Conservation (phyloP, 2,797 vertebrate genomes). For the Pipistrellus pipistrellus region DNA sequence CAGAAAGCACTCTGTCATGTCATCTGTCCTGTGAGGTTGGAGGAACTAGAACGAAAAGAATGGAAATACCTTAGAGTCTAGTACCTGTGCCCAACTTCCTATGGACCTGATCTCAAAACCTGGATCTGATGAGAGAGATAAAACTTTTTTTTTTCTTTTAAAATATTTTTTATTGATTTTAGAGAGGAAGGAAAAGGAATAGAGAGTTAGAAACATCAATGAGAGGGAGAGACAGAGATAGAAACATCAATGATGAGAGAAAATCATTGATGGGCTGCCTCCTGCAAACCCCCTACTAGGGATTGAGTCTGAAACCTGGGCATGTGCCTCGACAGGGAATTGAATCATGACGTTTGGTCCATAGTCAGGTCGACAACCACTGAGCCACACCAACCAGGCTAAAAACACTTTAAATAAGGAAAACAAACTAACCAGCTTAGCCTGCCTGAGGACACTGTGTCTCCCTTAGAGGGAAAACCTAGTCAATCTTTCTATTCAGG, state of each 20-base stretch:
- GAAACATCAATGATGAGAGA: no score
- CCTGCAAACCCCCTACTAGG: no score
- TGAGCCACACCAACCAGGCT: neutral
- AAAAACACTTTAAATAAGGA: neutral
- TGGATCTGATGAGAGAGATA: neutral
- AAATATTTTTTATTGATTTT: no score
- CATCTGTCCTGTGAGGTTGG: neutral
- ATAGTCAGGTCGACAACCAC: no score
- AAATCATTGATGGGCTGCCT: no score
- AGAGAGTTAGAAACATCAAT: no score
- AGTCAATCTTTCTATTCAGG: neutral
- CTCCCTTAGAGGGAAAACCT: neutral
- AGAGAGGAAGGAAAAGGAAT: no score
- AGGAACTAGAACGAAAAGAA: conserved; percentile 24
- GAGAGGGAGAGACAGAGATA: no score
- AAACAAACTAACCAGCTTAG: neutral
- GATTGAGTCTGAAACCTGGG: no score
- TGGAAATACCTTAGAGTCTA: neutral
- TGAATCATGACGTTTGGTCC: no score
- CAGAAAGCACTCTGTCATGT: neutral
- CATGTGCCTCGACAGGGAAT: no score
- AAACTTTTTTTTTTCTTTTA: no score
- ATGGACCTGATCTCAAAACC: neutral
- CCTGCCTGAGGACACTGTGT: neutral
- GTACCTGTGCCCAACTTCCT: neutral